A percentile compares a stretch with the other conserved stretches of the same genome.
phyloP scores from a whole-genome alignment of 2,113 vertebrate species.

The Excalfactoria chinensis region DNA sequence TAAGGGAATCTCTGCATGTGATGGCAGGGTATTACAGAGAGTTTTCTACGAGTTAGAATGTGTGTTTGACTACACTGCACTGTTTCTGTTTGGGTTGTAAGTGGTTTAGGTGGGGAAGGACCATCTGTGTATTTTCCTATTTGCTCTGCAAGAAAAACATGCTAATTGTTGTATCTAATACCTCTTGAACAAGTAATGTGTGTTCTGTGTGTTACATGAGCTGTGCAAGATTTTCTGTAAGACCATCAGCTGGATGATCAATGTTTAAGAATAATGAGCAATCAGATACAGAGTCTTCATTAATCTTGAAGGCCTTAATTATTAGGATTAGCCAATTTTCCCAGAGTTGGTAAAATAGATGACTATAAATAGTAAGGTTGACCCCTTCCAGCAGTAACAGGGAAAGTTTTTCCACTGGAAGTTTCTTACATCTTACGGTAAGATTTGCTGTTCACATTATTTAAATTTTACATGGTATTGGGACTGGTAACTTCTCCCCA shows the following conservation, averaged over 20 bases:
- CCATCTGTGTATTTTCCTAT: not conserved
- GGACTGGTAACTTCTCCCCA: not conserved
- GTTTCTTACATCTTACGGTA: not conserved
- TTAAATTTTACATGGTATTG: not conserved
- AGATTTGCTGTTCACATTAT: not conserved
- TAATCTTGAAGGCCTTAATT: constrained; percentile 41
- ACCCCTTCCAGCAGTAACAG: not conserved
- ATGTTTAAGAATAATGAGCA: not conserved
- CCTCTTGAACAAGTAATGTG: not conserved
- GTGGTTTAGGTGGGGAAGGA: not conserved
- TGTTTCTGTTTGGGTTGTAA: not conserved
- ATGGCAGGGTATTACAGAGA: accelerated
- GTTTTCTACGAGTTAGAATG: not conserved
- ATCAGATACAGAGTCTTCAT: not conserved
- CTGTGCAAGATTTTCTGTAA: not conserved
- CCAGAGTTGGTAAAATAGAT: not conserved
- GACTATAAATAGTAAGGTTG: constrained; percentile 5
- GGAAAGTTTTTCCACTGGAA: not conserved
- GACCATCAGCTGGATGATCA: not conserved
- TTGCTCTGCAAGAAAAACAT: not conserved
- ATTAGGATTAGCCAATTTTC: constrained; percentile 12
- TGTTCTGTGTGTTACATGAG: not conserved
- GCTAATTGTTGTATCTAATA: not conserved
- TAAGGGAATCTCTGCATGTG: not conserved
- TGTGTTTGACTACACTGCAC: not conserved